These are phyloP conservation scores for Parelbella ahira DNA, from an alignment of 2,888 invertebrate genomes.

Conservation along the genomic window DNA sequence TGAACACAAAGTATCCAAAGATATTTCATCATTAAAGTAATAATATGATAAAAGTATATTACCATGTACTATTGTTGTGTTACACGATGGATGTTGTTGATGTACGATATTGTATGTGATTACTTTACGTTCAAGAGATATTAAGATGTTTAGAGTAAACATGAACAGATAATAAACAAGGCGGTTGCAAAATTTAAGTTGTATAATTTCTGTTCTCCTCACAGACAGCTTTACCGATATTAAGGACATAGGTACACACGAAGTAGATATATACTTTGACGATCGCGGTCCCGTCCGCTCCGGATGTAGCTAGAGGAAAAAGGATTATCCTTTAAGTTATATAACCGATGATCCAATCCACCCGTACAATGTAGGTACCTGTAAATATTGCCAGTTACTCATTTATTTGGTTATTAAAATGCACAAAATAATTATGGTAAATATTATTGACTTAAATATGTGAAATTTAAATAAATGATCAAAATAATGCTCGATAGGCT, in stretches of 20 bases:
- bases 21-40: constrained; percentile 34
- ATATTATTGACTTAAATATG: neutral
- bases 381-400: constrained; percentile 10
- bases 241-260: neutral
- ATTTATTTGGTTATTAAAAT: neutral
- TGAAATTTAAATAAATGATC: too few relatives aligned
- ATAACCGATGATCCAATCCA: constrained; percentile 19
- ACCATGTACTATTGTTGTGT: constrained; percentile 41
- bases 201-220: constrained; percentile 41
- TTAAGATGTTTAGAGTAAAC: constrained; percentile 60
- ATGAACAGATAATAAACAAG: constrained; percentile 65
- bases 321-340: constrained; percentile 18
- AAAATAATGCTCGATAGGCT: too few relatives aligned
- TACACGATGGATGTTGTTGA: constrained; percentile 66
- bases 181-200: constrained; percentile 64
- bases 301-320: constrained; percentile 8
- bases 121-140: constrained; percentile 62
- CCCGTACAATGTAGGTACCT: too few relatives aligned
- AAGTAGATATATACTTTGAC: neutral
- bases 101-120: constrained; percentile 71
- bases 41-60: constrained; percentile 31
- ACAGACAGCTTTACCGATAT: neutral
- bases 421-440: neutral
- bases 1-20: constrained; percentile 40
- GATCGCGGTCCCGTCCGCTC: neutral